These are phyloP conservation scores for Ceratosolen solmsi DNA, from an alignment of 1,140 invertebrate genomes.

Conservation along the genomic window DNA sequence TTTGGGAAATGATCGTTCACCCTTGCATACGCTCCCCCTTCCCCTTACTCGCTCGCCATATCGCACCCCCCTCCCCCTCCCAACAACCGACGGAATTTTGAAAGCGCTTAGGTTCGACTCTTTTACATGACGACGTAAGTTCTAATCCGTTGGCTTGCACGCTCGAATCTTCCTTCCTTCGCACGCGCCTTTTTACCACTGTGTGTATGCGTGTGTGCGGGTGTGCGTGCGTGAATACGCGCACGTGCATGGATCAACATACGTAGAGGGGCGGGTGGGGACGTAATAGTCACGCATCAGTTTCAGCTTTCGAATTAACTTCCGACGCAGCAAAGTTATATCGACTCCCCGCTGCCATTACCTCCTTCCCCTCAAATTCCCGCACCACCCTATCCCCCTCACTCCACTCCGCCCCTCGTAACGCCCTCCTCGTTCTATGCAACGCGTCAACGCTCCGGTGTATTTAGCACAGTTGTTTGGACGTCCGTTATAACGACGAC, in stretches of 20 bases:
- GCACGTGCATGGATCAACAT: neutral
- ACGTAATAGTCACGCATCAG: neutral
- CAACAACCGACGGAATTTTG: neutral
- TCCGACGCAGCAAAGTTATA: slow-evolving; percentile 25
- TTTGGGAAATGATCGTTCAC: neutral
- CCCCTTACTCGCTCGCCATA: too few species aligned
- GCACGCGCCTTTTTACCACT: too few species aligned
- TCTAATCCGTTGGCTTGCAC: neutral
- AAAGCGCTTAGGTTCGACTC: neutral
- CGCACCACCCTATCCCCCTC: neutral
- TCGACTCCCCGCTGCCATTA: neutral
- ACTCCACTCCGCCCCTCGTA: neutral
- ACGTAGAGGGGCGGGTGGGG: neutral
- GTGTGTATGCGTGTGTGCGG: too few species aligned
- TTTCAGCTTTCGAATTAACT: neutral
- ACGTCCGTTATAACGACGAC: neutral
- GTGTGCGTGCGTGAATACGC: too few species aligned
- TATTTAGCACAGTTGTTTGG: neutral
- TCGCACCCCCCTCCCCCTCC: too few species aligned
- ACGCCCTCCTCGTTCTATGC: neutral
- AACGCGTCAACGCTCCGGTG: neutral
- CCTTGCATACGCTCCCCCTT: neutral
- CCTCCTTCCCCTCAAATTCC: neutral
- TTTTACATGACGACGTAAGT: neutral
- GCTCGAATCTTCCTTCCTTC: neutral